These are phyloP conservation scores for Megalonaias nervosa DNA, from an alignment of 1,140 invertebrate species.

Conservation along the genomic window DNA sequence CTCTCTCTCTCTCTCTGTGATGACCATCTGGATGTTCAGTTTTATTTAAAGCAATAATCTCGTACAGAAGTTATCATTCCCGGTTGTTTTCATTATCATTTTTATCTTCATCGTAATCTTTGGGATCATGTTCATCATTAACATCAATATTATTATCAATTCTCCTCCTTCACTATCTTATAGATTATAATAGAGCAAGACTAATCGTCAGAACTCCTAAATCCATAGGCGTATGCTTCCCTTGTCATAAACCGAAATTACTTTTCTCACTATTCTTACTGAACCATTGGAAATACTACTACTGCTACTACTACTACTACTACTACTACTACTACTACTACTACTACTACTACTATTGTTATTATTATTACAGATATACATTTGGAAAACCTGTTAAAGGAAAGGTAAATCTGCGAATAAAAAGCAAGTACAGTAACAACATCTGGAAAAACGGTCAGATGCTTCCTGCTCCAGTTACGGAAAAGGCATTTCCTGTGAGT, in stretches of 20 bases:
- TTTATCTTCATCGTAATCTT: neutral
- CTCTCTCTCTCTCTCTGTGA: neutral
- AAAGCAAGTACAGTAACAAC: neutral
- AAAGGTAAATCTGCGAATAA: constrained; percentile 21
- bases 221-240: too few relatives aligned
- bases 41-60: neutral
- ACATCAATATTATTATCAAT: too few relatives aligned
- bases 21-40: neutral
- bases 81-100: neutral
- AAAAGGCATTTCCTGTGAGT: too few relatives aligned
- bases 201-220: too few relatives aligned
- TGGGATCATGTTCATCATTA: too few relatives aligned
- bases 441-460: constrained; percentile 4
- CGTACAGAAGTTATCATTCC: neutral
- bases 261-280: neutral
- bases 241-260: neutral
- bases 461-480: neutral
- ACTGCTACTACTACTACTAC: neutral
- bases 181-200: too few relatives aligned
- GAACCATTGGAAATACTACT: neutral
- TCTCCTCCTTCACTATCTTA: too few relatives aligned
- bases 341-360: neutral
- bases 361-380: constrained; percentile 39
- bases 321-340: neutral
- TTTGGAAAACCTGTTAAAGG: constrained; percentile 47